phyloP scores from a whole-genome alignment of 2,113 vertebrate species.

The Piliocolobus tephrosceles region DNA sequence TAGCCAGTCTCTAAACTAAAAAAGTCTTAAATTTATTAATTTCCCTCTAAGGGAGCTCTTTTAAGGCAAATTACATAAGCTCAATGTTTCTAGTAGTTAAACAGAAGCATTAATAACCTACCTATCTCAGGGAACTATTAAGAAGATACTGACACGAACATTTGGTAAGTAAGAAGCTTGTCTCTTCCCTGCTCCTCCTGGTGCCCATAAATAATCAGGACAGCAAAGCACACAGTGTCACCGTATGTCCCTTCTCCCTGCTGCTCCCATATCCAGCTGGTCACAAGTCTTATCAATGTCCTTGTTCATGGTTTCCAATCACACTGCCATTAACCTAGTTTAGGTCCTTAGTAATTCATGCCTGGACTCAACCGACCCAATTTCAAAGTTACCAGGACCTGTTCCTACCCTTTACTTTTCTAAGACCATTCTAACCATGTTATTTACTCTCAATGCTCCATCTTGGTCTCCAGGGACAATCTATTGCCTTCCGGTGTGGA shows the following conservation, averaged over 20 bases:
- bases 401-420: neutral
- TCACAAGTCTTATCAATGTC: neutral
- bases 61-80: neutral
- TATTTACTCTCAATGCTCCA: neutral
- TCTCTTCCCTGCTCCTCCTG: neutral
- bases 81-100: neutral
- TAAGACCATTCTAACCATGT: neutral
- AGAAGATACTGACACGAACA: neutral
- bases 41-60: neutral
- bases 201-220: neutral
- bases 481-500: neutral
- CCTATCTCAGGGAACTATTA: neutral
- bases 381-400: neutral
- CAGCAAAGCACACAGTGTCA: neutral
- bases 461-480: neutral
- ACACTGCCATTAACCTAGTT: neutral
- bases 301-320: neutral
- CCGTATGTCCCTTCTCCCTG: neutral
- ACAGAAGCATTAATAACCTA: neutral
- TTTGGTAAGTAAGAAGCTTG: neutral
- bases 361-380: neutral
- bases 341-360: neutral
- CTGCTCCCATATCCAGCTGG: neutral
- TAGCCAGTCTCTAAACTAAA: neutral
- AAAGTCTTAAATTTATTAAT: neutral